Percentiles rank a stretch among this genome's conserved stretches.
phyloP scores from a whole-genome alignment of 1,140 invertebrate species.

The Aphidius gifuensis region DNA sequence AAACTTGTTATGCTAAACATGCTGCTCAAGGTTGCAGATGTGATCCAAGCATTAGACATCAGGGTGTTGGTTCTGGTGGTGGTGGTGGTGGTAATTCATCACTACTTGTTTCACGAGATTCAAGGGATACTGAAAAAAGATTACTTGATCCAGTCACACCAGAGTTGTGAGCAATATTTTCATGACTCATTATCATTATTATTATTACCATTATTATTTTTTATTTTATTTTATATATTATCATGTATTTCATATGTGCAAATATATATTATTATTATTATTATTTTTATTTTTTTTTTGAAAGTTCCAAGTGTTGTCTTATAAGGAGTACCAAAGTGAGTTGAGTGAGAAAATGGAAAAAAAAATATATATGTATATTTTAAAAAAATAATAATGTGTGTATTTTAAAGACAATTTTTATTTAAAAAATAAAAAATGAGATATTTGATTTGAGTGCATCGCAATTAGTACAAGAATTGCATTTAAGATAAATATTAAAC shows the following conservation, averaged over 20 bases:
- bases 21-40: conserved; percentile 69
- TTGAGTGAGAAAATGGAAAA: background rate
- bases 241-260: background rate
- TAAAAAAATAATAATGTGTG: background rate
- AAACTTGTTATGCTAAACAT: conserved; percentile 77
- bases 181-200: background rate
- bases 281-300: too few relatives aligned
- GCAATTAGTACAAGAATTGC: conserved; percentile 54
- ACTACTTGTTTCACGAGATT: conserved; percentile 42
- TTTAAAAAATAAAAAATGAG: background rate
- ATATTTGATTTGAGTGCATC: background rate
- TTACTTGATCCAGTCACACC: conserved; percentile 50
- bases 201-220: background rate
- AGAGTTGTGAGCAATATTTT: conserved; percentile 40
- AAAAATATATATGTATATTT: conserved; percentile 2
- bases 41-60: conserved; percentile 54
- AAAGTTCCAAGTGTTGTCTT: conserved; percentile 3
- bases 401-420: too few relatives aligned
- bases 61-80: conserved; percentile 40
- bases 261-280: too few relatives aligned
- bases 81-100: conserved; percentile 39
- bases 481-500: conserved; percentile 48
- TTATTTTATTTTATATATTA: conserved; percentile 6
- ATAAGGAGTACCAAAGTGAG: conserved; percentile 21
- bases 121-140: conserved; percentile 51